phyloP scores from a whole-genome alignment of 2,113 vertebrate genomes.

The Stomatorhinus ivindoensis region DNA sequence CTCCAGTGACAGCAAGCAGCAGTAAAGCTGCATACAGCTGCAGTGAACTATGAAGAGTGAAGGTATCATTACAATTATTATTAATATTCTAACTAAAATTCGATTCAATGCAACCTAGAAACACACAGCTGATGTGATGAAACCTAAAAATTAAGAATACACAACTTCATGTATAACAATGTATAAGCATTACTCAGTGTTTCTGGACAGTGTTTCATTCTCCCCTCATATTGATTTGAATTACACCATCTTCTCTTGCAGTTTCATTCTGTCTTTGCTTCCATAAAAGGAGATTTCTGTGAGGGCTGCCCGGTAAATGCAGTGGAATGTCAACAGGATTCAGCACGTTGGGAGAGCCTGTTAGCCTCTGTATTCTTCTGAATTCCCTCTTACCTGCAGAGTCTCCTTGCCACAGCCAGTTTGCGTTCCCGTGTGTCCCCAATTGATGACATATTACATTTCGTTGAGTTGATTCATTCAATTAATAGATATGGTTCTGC shows the following conservation, averaged over 20 bases:
- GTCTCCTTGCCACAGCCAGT: neutral
- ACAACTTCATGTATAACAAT: neutral
- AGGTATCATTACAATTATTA: neutral
- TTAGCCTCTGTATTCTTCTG: constrained; percentile 12
- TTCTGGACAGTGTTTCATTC: neutral
- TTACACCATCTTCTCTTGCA: neutral
- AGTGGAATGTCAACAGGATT: constrained; percentile 59
- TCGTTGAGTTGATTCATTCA: neutral
- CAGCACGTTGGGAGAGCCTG: constrained; percentile 38
- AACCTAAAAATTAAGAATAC: neutral
- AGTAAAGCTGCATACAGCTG: constrained; percentile 20
- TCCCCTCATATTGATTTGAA: neutral
- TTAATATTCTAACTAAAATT: neutral
- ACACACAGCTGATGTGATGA: neutral
- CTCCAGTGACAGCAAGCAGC: constrained; percentile 14
- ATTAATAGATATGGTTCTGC: neutral
- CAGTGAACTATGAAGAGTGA: neutral
- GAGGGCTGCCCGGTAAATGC: constrained; percentile 30
- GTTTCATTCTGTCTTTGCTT: neutral
- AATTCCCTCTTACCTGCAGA: neutral
- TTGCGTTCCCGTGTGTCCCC: neutral
- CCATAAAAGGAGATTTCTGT: constrained; percentile 51
- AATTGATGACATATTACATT: neutral
- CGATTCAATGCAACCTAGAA: neutral
- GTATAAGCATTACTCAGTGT: neutral